Evolutionary conservation across 2,797 vertebrate species (phyloP), one percentile per base, ranked within the genome.

Genomic region (Epinephelus coioides): DNA sequence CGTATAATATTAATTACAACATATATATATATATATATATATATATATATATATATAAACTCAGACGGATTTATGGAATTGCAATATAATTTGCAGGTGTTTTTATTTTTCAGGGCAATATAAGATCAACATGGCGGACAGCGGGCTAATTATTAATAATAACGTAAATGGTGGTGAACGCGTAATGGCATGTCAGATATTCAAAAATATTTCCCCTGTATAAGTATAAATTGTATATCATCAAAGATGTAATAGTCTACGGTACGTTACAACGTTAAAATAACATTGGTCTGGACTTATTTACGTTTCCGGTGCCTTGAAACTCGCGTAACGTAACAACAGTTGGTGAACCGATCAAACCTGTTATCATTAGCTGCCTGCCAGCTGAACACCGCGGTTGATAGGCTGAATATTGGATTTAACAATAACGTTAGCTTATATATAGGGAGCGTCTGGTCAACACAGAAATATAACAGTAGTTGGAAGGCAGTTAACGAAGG

Each of bases 301-400:
- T 30, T n/a, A 23, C 6, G 25, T 68, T 72, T 64, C 23, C 2
- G 15, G 15, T 74, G 70, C 77, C 76, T 72, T 11, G 3, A 74
- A 30, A 19, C 23, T 46, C 14, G 11, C 5, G 5, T 21, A 27
- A 27, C 27, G 5, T 30, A 30, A 17, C 23, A 73, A 38, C 60
- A 21, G 5, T n/a, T 38, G 10, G 4, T 57, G 5, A 74, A 65
- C 65, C 49, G 8, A 17, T 4, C n/a, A 53, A 69, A 73, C 69
- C 30, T 4, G 67, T 61, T 59, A 34, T 7, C 34, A 7, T 34
- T 34, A 47, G 50, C 19, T 59, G 4, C 19, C 38, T 27, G 4
- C 8, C 14, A 59, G 21, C 1, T 6, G 4, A 21, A 53, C 7
- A 67, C 0, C 17, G 1, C 38, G 19, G 1, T 5, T 17, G 2